Conservation (phyloP, 2,888 invertebrate genomes). For the Chironomus tentans region DNA sequence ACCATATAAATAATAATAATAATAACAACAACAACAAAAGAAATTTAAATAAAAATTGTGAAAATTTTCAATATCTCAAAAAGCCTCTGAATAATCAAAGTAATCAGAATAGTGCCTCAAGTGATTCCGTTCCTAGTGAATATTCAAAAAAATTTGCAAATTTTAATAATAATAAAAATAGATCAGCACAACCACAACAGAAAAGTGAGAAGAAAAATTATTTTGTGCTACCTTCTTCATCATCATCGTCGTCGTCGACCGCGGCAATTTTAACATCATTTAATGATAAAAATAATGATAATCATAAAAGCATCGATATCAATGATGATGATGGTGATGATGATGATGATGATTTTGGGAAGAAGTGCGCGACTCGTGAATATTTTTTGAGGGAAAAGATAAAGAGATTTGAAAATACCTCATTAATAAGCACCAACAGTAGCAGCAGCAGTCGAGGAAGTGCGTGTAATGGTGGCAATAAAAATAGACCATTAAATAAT, state of each 20-base stretch:
- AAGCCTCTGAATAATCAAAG: background rate
- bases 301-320: too few relatives aligned
- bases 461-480: constrained; percentile 5
- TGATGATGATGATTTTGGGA: background rate
- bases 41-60: background rate
- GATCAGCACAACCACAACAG: background rate
- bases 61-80: background rate
- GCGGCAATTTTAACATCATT: background rate
- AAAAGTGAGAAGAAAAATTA: background rate
- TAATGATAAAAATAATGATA: background rate
- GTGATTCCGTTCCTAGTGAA: too few relatives aligned
- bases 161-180: too few relatives aligned
- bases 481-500: constrained; percentile 19
- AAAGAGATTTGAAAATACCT: constrained; percentile 15
- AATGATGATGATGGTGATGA: too few relatives aligned
- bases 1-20: background rate
- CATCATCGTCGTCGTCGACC: background rate
- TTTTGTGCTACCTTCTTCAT: background rate
- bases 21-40: background rate
- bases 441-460: too few relatives aligned
- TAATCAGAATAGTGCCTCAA: background rate
- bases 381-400: constrained; percentile 20
- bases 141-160: too few relatives aligned
- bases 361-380: background rate
- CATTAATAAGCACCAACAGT: background rate